Conservation (phyloP, 1,140 invertebrate genomes). For the Archivesica marissinica region DNA sequence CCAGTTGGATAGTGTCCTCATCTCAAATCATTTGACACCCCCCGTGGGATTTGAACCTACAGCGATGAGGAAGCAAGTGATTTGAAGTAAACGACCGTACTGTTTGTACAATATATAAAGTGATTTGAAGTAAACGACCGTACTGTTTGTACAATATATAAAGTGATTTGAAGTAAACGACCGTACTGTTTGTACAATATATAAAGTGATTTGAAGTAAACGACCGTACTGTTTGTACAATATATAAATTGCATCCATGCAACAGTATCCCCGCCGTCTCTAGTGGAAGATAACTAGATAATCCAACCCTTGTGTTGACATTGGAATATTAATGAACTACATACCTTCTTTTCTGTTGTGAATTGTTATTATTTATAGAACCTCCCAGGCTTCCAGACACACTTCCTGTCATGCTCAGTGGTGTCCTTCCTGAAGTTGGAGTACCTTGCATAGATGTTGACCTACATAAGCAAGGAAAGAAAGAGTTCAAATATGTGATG, state of each 20-base stretch:
- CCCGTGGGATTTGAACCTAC: not conserved
- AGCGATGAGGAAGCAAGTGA: not conserved
- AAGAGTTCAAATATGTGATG: not conserved
- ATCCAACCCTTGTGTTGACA: no score
- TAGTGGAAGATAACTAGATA: no score
- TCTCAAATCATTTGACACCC: not conserved
- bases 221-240: no score
- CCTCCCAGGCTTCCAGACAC: constrained; percentile 74
- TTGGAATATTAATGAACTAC: not conserved
- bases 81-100: not conserved
- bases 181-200: no score
- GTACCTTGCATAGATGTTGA: constrained; percentile 58
- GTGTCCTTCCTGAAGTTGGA: constrained; percentile 24
- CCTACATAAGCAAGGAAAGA: constrained; percentile 22
- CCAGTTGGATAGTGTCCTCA: no score
- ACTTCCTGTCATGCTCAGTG: constrained; percentile 72
- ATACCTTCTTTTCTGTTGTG: constrained; percentile 67
- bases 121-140: no score
- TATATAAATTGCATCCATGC: no score
- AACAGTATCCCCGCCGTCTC: no score
- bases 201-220: no score
- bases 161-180: no score
- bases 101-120: no score
- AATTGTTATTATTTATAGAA: constrained; percentile 57
- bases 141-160: no score